Percentiles rank a stretch among this genome's conserved stretches.
Conservation (phyloP, 2,113 vertebrate species). For the Callospermophilus lateralis region DNA sequence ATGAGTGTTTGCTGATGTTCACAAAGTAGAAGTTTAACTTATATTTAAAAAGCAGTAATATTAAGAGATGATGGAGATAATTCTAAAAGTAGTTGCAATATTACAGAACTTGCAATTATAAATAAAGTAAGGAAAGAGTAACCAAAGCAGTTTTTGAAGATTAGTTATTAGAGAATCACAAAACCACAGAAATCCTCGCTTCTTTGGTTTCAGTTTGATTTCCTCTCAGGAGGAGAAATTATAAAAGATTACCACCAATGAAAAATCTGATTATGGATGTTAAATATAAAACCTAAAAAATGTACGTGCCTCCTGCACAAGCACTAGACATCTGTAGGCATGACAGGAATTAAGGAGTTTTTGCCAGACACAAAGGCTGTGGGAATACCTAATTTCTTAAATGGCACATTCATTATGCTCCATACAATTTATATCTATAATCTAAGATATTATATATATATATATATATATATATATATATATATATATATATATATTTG, state of each 20-base stretch:
- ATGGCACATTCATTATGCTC: not conserved
- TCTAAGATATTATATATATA: not conserved
- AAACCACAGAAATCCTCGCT: not conserved
- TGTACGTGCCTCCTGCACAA: not conserved
- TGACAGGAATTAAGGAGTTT: not conserved
- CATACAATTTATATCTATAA: not conserved
- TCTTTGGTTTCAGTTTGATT: conserved; percentile 59
- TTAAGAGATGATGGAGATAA: not conserved
- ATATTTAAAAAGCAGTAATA: not conserved
- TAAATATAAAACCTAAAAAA: not conserved
- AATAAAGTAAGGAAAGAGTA: not conserved
- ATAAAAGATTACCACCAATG: conserved; percentile 58
- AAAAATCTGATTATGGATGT: conserved; percentile 32
- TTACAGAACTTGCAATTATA: not conserved
- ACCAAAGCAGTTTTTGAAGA: not conserved
- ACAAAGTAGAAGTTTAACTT: not conserved
- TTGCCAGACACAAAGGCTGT: not conserved
- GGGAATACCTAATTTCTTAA: not conserved
- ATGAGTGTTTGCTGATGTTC: not conserved
- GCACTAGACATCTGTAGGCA: conserved; percentile 2
- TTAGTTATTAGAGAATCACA: not conserved
- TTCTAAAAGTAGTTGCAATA: not conserved
- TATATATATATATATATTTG: too few species aligned
- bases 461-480: too few species aligned
- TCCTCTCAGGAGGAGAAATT: conserved; percentile 53